These are phyloP conservation scores for Stegodyphus dumicola DNA, from an alignment of 1,140 invertebrate species.

Conservation along the genomic window DNA sequence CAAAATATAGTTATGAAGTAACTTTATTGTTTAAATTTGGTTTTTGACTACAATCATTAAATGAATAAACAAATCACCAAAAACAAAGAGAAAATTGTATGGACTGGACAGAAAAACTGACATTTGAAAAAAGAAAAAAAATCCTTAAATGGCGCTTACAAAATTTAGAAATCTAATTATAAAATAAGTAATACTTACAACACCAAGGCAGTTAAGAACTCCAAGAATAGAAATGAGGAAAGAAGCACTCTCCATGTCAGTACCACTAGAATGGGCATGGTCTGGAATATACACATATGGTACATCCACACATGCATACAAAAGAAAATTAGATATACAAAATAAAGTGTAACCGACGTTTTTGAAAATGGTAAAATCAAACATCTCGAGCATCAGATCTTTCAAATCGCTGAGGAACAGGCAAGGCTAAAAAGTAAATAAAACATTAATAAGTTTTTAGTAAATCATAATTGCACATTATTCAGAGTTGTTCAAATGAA, in stretches of 20 bases:
- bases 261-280: constrained; percentile 76
- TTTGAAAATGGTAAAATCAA: constrained; percentile 82
- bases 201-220: constrained; percentile 86
- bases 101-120: too few relatives aligned
- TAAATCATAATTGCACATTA: not conserved
- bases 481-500: too few relatives aligned
- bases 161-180: too few relatives aligned
- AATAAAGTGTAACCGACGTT: constrained; percentile 82
- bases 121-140: too few relatives aligned
- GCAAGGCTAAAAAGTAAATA: constrained; percentile 74
- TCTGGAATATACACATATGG: constrained; percentile 88
- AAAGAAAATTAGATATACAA: constrained; percentile 84
- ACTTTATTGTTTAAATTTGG: too few relatives aligned
- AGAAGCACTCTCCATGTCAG: constrained; percentile 79
- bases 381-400: constrained; percentile 79
- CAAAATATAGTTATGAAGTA: too few relatives aligned
- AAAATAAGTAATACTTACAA: constrained; percentile 73
- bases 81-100: too few relatives aligned
- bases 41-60: too few relatives aligned
- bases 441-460: not conserved
- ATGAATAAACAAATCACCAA: too few relatives aligned
- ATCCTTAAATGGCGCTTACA: too few relatives aligned
- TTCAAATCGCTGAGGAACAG: constrained; percentile 81
- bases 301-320: constrained; percentile 88
- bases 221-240: constrained; percentile 87